A percentile compares a stretch with the other conserved stretches of the same genome.
phyloP scores from a whole-genome alignment of 1,140 invertebrate species.

The Calephelis virginiensis region DNA sequence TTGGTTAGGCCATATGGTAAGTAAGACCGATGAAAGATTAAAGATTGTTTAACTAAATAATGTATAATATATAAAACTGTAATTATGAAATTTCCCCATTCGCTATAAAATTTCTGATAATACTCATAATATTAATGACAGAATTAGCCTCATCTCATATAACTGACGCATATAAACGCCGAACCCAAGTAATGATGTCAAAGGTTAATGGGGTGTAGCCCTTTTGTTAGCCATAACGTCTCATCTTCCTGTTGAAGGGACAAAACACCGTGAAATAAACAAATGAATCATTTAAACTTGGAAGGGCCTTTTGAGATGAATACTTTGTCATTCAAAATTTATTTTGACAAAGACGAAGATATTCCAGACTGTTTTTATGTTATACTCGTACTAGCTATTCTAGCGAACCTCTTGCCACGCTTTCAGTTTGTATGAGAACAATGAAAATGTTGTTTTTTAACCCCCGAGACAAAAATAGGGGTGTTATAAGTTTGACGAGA shows the following conservation, averaged over 20 bases:
- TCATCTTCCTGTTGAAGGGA: slow-evolving; percentile 29
- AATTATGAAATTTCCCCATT: slow-evolving; percentile 7
- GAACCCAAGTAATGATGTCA: slow-evolving; percentile 35
- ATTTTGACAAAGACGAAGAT: too few relatives aligned
- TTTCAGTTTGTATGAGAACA: too few relatives aligned
- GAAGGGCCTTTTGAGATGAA: background rate
- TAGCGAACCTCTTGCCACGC: too few relatives aligned
- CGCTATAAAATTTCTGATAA: background rate
- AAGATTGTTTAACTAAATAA: too few relatives aligned
- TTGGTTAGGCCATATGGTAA: too few relatives aligned
- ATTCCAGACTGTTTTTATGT: too few relatives aligned
- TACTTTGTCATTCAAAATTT: background rate
- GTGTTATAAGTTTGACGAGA: too few relatives aligned
- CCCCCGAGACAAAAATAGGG: too few relatives aligned
- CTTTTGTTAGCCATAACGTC: slow-evolving; percentile 34
- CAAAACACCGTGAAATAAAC: slow-evolving; percentile 14
- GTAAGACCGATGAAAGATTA: too few relatives aligned
- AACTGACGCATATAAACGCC: slow-evolving; percentile 21
- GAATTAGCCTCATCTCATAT: slow-evolving; percentile 19
- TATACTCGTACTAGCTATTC: too few relatives aligned
- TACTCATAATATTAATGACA: slow-evolving; percentile 2
- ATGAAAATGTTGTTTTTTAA: too few relatives aligned
- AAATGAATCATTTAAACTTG: slow-evolving; percentile 4
- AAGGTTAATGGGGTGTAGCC: slow-evolving; percentile 35
- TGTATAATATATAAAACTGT: too few relatives aligned